Evolutionary conservation across 1,140 invertebrate genomes (phyloP).

Genomic region (Chymomyza costata): DNA sequence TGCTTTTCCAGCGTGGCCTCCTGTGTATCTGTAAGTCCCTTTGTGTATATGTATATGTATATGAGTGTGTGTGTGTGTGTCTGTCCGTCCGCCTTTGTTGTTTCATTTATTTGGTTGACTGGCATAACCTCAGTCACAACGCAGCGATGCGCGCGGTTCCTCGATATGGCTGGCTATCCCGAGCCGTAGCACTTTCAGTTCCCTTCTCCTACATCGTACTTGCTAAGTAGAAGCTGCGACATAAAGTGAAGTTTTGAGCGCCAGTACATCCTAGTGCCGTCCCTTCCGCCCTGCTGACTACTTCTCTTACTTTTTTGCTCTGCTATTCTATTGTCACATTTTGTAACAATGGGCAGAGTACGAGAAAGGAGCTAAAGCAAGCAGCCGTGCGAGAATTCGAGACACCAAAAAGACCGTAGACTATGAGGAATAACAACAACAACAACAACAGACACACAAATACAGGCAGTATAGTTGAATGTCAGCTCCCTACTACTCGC

Average conservation of each 20-base stretch:
- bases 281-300: constrained; percentile 19
- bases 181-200: too few species aligned
- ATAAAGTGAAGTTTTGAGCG: constrained; percentile 31
- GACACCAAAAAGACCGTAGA: constrained; percentile 50
- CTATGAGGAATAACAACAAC: constrained; percentile 3
- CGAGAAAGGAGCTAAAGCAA: constrained; percentile 17
- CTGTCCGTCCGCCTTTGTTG: constrained; percentile 44
- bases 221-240: constrained; percentile 40
- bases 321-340: constrained; percentile 57
- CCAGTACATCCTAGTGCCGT: constrained; percentile 33
- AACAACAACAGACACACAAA: constrained; percentile 17
- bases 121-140: constrained; percentile 56
- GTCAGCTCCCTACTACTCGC: constrained; percentile 22
- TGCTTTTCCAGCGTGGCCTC: constrained; percentile 24
- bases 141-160: constrained; percentile 21
- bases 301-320: constrained; percentile 13
- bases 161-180: neutral
- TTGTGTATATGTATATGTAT: constrained; percentile 18
- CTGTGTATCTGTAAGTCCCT: constrained; percentile 23
- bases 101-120: constrained; percentile 71
- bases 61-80: constrained; percentile 10
- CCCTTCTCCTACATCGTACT: neutral
- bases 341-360: constrained; percentile 54
- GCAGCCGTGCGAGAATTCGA: constrained; percentile 57
- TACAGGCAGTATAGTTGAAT: constrained; percentile 15